Evolutionary conservation across 1,140 invertebrate genomes (phyloP).

Genomic region (Rhagoletis pomonella): DNA sequence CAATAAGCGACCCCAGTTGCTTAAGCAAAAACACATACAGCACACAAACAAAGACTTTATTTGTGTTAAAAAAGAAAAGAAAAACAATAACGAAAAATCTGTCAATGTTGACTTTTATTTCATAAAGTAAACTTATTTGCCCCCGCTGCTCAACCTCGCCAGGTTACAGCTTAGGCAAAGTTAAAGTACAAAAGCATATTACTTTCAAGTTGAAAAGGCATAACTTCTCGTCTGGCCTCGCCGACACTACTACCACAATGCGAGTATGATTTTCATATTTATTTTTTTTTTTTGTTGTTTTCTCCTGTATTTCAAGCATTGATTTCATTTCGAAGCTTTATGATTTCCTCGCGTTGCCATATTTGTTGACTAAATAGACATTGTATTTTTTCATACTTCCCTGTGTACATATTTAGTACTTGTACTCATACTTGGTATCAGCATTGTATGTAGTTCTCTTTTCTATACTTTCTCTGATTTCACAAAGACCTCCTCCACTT

Average conservation of each 20-base stretch:
- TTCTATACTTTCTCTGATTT: too few relatives aligned
- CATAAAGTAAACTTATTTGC: neutral
- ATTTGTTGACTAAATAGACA: conserved; percentile 10
- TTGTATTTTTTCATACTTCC: neutral
- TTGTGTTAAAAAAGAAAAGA: neutral
- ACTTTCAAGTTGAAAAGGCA: conserved; percentile 20
- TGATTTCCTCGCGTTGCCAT: neutral
- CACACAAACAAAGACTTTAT: neutral
- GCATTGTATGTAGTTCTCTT: too few relatives aligned
- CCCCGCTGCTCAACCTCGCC: neutral
- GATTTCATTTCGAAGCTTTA: neutral
- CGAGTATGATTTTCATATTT: neutral
- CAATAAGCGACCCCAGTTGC: neutral
- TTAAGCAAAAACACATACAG: neutral
- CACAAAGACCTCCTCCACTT: too few relatives aligned
- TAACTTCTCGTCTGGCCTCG: neutral
- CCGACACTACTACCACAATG: neutral
- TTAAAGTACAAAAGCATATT: neutral
- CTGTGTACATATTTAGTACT: neutral
- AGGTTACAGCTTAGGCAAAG: neutral
- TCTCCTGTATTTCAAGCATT: neutral
- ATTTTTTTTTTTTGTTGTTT: too few relatives aligned
- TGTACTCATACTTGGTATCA: too few relatives aligned
- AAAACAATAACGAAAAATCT: neutral
- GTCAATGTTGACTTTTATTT: neutral